phyloP scores from a whole-genome alignment of 1,140 invertebrate genomes.

The Apis cerana region DNA sequence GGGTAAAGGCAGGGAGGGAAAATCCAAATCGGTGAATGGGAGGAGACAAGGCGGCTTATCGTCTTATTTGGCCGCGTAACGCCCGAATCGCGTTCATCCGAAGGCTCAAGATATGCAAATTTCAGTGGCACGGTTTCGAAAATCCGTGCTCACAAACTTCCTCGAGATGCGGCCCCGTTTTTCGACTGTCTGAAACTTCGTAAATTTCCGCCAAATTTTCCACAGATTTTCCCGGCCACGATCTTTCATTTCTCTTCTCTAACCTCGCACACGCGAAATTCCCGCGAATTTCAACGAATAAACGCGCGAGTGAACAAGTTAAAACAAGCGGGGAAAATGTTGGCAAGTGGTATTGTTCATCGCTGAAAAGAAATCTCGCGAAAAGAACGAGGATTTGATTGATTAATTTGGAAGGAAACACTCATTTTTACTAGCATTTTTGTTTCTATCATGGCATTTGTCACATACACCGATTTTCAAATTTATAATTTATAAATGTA shows the following conservation, averaged over 20 bases:
- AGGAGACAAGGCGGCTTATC: conserved; percentile 54
- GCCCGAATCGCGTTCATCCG: conserved; percentile 55
- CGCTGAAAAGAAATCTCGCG: too few relatives aligned
- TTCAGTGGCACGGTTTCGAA: conserved; percentile 49
- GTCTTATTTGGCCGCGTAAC: conserved; percentile 59
- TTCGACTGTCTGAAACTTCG: conserved; percentile 39
- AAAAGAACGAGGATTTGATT: too few relatives aligned
- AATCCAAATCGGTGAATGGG: neutral
- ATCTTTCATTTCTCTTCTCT: neutral
- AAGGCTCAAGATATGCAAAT: conserved; percentile 60
- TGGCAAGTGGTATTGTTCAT: too few relatives aligned
- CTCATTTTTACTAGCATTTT: too few relatives aligned
- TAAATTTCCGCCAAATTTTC: neutral
- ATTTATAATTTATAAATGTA: too few relatives aligned
- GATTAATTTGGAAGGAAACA: too few relatives aligned
- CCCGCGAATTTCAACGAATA: neutral
- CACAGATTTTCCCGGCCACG: neutral
- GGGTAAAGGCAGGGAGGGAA: neutral
- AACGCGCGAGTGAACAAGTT: neutral
- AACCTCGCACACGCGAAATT: too few relatives aligned
- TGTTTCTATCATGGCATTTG: too few relatives aligned
- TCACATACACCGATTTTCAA: too few relatives aligned
- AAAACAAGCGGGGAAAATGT: neutral
- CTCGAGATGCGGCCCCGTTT: conserved; percentile 28
- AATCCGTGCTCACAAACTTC: conserved; percentile 52